These are phyloP conservation scores for Pagetopsis macropterus DNA, from an alignment of 2,797 vertebrate species.

Conservation along the genomic window DNA sequence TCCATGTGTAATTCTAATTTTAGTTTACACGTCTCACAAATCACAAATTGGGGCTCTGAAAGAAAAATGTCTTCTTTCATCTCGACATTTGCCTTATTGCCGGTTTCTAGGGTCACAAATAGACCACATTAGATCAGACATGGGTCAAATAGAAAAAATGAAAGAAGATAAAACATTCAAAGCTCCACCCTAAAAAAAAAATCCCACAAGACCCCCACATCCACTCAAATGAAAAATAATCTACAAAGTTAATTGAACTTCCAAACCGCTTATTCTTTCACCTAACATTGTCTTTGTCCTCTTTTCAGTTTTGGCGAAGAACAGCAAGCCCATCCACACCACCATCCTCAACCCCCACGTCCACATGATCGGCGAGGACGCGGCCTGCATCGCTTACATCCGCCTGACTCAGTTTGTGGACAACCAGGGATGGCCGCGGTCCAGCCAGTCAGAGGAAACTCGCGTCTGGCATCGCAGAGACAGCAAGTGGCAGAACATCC, in stretches of 20 bases:
- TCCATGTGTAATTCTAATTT: neutral
- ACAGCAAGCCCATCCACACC: slow-evolving; percentile 98
- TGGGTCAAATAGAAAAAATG: neutral
- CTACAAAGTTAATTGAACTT: neutral
- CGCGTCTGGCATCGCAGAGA: slow-evolving; percentile 98
- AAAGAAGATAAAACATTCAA: neutral
- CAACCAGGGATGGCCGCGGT: slow-evolving; percentile 91
- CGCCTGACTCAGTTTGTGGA: slow-evolving; percentile 96
- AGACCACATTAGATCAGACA: neutral
- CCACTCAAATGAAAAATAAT: neutral
- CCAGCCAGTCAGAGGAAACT: slow-evolving; percentile 97
- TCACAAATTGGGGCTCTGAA: neutral
- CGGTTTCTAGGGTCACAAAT: neutral
- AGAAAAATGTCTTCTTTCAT: neutral
- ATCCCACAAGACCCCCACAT: neutral
- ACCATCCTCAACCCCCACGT: slow-evolving; percentile 98
- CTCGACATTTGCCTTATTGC: neutral
- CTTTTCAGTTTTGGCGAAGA: slow-evolving; percentile 89
- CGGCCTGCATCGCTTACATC: slow-evolving; percentile 96
- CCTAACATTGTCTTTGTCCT: neutral
- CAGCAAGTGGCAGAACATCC: slow-evolving; percentile 97
- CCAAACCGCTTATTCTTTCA: neutral
- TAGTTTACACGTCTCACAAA: neutral
- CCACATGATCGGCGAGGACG: slow-evolving; percentile 95
- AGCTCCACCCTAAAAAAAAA: neutral